Evolutionary conservation across 2,113 vertebrate species (phyloP).

Genomic region (Rhinoptilus africanus): DNA sequence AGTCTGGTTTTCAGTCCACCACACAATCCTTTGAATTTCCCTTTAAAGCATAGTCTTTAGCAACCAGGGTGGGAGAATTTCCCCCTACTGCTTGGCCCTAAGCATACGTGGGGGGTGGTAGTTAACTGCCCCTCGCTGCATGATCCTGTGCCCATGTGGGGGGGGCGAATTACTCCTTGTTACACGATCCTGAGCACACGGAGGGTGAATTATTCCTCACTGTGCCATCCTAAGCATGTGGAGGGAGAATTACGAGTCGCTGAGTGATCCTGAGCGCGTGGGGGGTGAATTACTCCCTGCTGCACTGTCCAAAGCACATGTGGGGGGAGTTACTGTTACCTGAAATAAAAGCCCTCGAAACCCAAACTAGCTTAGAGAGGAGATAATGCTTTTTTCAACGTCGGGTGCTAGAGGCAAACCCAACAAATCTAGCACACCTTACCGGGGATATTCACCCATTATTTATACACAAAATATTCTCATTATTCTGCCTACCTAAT

Average conservation of each 20-base stretch:
- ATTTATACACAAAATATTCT: no score
- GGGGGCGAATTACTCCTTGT: no score
- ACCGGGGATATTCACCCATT: no score
- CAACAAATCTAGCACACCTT: no score
- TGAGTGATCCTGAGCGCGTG: accelerated
- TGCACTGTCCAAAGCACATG: neutral
- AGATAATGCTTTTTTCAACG: no score
- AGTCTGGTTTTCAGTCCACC: neutral
- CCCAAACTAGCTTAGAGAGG: no score
- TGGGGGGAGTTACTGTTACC: no score
- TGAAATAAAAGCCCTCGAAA: no score
- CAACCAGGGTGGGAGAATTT: accelerated
- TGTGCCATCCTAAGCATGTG: no score
- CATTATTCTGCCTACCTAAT: no score
- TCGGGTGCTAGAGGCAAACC: no score
- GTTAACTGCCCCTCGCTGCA: accelerated
- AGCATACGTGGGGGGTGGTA: accelerated
- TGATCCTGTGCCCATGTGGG: accelerated
- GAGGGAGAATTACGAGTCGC: accelerated
- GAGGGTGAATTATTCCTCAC: no score
- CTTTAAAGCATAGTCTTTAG: accelerated
- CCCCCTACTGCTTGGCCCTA: accelerated
- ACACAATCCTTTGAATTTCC: accelerated
- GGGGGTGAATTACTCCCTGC: neutral
- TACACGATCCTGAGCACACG: accelerated